Evolutionary conservation across 2,797 vertebrate genomes (phyloP).

Genomic region (Holocentrus rufus): DNA sequence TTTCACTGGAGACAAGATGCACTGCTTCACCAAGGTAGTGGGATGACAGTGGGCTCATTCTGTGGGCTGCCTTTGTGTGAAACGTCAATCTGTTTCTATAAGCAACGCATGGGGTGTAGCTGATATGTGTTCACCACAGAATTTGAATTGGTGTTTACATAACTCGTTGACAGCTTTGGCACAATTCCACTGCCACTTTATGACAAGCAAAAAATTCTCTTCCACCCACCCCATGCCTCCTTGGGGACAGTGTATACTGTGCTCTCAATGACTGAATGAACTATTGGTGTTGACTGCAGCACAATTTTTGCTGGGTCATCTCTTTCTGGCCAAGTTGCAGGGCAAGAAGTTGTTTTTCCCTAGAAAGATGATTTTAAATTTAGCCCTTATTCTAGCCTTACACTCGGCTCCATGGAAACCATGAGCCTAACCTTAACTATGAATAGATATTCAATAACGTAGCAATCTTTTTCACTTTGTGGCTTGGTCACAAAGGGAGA

Average conservation of each 20-base stretch:
- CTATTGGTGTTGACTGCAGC: constrained; percentile 45
- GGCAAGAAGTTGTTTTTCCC: background rate
- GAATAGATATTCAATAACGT: background rate
- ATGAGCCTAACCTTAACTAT: background rate
- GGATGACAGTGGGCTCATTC: constrained; percentile 69
- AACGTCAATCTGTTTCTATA: constrained; percentile 66
- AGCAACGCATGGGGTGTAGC: constrained; percentile 54
- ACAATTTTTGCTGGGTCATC: constrained; percentile 46
- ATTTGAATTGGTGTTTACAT: constrained; percentile 70
- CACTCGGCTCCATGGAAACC: background rate
- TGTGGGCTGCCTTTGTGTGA: constrained; percentile 69
- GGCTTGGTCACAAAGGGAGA: background rate
- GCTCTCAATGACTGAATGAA: constrained; percentile 42
- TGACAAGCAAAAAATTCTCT: constrained; percentile 63
- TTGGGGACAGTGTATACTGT: constrained; percentile 61
- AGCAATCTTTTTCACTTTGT: constrained; percentile 11
- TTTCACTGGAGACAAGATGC: constrained; percentile 78
- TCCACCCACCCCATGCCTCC: constrained; percentile 55
- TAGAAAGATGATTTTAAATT: constrained; percentile 9
- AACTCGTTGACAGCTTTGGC: constrained; percentile 62
- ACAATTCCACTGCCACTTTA: constrained; percentile 60
- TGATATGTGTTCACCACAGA: constrained; percentile 43
- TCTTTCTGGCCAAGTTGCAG: constrained; percentile 15
- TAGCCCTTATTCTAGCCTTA: constrained; percentile 6
- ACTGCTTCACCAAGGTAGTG: constrained; percentile 65